Evolutionary conservation across 1,140 invertebrate species (phyloP).

Genomic region (roundworm (Caenorhabditis elegans)): DNA sequence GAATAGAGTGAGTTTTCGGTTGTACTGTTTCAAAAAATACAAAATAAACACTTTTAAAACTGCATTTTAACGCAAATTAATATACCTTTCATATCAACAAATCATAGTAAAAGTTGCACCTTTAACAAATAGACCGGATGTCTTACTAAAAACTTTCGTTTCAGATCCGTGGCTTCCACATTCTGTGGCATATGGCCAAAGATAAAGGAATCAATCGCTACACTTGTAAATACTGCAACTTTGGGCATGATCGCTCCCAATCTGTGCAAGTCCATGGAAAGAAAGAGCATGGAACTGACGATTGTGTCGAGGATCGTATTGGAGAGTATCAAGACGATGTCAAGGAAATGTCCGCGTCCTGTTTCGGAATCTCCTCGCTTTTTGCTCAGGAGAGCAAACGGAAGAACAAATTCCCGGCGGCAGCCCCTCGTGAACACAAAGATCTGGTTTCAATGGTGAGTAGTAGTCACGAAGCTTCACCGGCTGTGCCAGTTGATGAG

Average conservation of each 20-base stretch:
- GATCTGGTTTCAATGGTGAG: neutral
- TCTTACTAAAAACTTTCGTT: too few relatives aligned
- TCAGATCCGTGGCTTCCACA: slow-evolving; percentile 64
- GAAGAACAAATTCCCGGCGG: slow-evolving; percentile 46
- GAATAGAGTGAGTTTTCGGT: slow-evolving; percentile 51
- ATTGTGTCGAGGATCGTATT: slow-evolving; percentile 55
- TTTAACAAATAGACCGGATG: too few relatives aligned
- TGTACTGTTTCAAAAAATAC: neutral
- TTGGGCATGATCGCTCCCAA: slow-evolving; percentile 62
- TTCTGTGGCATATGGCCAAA: slow-evolving; percentile 59
- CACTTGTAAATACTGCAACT: slow-evolving; percentile 56
- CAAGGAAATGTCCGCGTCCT: slow-evolving; percentile 59
- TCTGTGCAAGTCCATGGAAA: slow-evolving; percentile 57
- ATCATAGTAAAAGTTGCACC: too few relatives aligned
- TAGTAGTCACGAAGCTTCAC: neutral
- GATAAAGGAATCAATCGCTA: slow-evolving; percentile 64
- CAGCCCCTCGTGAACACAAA: neutral
- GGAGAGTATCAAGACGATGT: slow-evolving; percentile 58
- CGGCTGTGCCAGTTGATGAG: neutral
- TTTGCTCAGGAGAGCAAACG: slow-evolving; percentile 49
- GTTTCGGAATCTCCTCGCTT: slow-evolving; percentile 60
- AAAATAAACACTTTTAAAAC: too few relatives aligned
- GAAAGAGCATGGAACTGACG: slow-evolving; percentile 56
- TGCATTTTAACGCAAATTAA: too few relatives aligned
- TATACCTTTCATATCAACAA: too few relatives aligned